Base-by-base conservation (phyloP, 2,113 vertebrate species). In the Brachirus orientalis region DNA sequence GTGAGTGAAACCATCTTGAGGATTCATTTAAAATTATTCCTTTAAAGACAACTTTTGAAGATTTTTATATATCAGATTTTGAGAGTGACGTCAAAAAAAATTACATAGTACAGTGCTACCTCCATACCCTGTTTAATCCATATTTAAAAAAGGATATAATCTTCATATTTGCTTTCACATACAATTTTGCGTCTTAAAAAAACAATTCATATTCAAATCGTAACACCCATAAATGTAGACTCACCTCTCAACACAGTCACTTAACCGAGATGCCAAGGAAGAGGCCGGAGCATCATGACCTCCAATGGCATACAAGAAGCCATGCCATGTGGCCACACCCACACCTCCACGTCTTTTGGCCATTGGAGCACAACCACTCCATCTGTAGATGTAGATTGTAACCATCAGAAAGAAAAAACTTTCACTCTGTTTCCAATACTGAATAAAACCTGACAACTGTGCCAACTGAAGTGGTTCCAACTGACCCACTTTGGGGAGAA, bases 241-340 rank as follows among this genome's bases (percentile, higher is more conserved):
- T 90, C 92, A 99, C 98, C 98, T 96, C 87, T 99, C 98, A 18
- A 99, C 97, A 1, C 97, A 99, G 85, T 99, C 96, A 22, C 97
- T 98, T 22, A 99, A 92, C 37, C 97, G 94, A 58, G 97, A 99
- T 7, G 96, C 93, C 69, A 98, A 85, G 45, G 95, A 97, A 56
- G 96, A 98, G 0, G 96, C 97, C 0, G 97, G 97, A 7, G 97
- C 97, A 44, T 99, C 97, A 0, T 99, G 97, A 13, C 98, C 98
- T 5, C 98, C 98, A 9, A 99, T 98, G 44, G 98, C 97, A 16
- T 98, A 99, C 7, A 99, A 89, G 72, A 98, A 94, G 16, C 96
- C 95, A 0, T 98, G 98, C 97, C 97, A 99, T 0, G 97, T 98
- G 8, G 97, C 96, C 40, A 99, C 97, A 6, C 98, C 98, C 16